phyloP scores from a whole-genome alignment of 2,113 vertebrate genomes.

The Mustela lutreola region DNA sequence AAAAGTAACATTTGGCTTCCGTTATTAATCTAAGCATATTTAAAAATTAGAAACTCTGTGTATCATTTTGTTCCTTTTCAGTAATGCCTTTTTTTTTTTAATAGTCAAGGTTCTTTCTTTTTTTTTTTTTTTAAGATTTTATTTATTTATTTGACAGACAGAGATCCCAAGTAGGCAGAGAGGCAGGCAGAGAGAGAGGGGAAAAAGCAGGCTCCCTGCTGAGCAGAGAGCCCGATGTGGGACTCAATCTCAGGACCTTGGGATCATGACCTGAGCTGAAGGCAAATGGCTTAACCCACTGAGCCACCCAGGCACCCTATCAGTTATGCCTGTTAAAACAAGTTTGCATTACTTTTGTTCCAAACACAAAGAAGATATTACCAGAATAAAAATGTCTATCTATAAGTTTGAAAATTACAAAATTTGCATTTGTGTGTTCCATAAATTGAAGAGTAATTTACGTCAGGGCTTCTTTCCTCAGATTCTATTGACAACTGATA shows the following conservation, averaged over 20 bases:
- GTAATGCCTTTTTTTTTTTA: neutral
- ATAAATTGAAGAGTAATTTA: conserved; percentile 42
- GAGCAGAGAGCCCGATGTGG: too few species aligned
- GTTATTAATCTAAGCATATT: neutral
- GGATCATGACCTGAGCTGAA: too few species aligned
- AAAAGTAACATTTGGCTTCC: neutral
- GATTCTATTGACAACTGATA: neutral
- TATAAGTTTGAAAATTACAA: neutral
- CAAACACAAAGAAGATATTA: neutral
- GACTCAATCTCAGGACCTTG: too few species aligned
- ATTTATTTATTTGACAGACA: too few species aligned
- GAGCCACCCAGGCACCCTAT: neutral
- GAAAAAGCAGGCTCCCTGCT: too few species aligned
- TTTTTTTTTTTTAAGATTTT: too few species aligned
- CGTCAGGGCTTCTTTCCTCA: neutral
- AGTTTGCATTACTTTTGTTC: conserved; percentile 28
- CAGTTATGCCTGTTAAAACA: conserved; percentile 9
- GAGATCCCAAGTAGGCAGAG: too few species aligned
- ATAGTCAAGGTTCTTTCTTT: too few species aligned
- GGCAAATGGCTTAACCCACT: too few species aligned
- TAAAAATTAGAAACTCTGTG: neutral
- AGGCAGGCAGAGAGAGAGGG: too few species aligned
- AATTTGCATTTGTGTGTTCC: neutral
- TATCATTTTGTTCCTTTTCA: conserved; percentile 39
- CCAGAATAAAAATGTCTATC: neutral